Conservation (phyloP, 2,113 vertebrate genomes). For the Clarias batrachus region DNA sequence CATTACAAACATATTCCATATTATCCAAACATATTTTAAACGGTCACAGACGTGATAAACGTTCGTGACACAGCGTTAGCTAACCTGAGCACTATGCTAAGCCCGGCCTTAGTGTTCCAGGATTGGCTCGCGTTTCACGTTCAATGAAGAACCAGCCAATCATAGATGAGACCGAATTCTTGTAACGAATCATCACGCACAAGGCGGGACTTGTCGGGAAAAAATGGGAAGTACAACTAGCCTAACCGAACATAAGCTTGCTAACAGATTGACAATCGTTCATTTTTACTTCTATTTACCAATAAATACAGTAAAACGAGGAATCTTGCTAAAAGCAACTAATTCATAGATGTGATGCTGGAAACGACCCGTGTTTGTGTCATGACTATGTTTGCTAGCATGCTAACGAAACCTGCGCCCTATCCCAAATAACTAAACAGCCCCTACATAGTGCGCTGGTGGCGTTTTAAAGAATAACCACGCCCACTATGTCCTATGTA, state of each 20-base stretch:
- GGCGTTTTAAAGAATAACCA: neutral
- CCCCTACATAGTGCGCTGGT: neutral
- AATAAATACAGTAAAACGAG: neutral
- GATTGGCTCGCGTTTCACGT: neutral
- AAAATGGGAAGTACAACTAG: conserved; percentile 7
- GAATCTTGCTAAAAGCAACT: neutral
- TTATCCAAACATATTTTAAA: no score
- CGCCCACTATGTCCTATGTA: neutral
- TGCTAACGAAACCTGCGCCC: neutral
- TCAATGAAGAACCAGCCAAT: neutral
- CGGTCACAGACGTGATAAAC: neutral
- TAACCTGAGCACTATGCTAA: neutral
- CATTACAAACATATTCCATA: neutral
- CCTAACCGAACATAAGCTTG: neutral
- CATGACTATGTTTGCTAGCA: conserved; percentile 2
- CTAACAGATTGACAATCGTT: neutral
- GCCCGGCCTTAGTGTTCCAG: neutral
- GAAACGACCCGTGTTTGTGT: neutral
- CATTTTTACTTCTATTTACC: neutral
- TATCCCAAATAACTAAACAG: neutral
- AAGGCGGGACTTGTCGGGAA: neutral
- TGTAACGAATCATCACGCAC: neutral
- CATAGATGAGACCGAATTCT: neutral
- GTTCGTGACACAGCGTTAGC: conserved; percentile 9
- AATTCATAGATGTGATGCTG: neutral